phyloP scores from a whole-genome alignment of 2,797 vertebrate species.

The Phyllotis vaccarum region DNA sequence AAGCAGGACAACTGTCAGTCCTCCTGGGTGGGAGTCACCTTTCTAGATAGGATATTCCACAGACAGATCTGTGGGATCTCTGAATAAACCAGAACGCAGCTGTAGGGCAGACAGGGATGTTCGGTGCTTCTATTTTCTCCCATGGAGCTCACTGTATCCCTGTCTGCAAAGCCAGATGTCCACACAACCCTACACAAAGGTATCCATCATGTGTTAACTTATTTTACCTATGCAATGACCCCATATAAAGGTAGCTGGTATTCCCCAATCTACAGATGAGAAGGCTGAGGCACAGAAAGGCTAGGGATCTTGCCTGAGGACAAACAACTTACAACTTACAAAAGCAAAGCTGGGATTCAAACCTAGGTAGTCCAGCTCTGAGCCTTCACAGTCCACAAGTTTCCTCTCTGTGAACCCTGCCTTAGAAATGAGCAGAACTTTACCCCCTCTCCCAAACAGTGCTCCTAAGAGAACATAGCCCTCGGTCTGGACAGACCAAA shows the following conservation, averaged over 20 bases:
- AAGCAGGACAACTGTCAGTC: background rate
- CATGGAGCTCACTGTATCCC: background rate
- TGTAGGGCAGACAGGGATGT: accelerated
- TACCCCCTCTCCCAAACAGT: no score
- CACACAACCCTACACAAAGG: accelerated
- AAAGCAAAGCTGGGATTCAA: background rate
- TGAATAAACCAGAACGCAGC: background rate
- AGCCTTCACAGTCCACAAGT: background rate
- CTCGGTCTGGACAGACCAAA: background rate
- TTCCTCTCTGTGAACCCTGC: background rate
- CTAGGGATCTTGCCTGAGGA: background rate
- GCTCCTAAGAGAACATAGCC: background rate
- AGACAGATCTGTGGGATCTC: accelerated
- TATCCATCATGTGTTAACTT: background rate
- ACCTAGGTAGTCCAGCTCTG: background rate
- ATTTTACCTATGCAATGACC: background rate
- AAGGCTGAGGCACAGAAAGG: background rate
- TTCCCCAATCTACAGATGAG: background rate
- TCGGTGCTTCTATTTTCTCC: background rate
- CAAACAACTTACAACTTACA: background rate
- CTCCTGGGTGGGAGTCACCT: background rate
- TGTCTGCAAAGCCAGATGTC: background rate
- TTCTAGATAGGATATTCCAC: background rate
- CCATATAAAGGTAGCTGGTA: no score
- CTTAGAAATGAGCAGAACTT: background rate